phyloP scores from a whole-genome alignment of 1,140 invertebrate species.

The Ptiloglossa arizonensis region DNA sequence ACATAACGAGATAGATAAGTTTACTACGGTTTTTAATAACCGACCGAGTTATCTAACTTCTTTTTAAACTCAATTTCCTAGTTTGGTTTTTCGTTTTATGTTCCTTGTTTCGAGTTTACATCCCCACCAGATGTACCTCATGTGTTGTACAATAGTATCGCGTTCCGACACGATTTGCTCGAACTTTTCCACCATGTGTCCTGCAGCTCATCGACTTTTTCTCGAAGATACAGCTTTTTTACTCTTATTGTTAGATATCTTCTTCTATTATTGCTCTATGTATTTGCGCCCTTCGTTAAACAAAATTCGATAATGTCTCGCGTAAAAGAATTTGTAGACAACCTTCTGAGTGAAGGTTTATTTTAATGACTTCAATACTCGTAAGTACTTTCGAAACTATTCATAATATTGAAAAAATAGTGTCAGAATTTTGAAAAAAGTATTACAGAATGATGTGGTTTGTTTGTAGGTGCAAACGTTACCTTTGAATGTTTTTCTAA shows the following conservation, averaged over 20 bases:
- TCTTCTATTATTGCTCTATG: background rate
- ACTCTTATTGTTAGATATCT: too few species aligned
- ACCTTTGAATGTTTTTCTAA: too few species aligned
- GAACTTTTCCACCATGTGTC: conserved; percentile 35
- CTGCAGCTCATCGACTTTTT: background rate
- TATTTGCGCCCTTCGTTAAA: background rate
- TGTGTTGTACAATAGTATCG: conserved; percentile 41
- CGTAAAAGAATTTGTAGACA: too few species aligned
- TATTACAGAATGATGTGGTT: too few species aligned
- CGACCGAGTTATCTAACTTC: background rate
- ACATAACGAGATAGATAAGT: conserved; percentile 17
- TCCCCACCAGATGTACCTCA: conserved; percentile 48
- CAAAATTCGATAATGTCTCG: conserved; percentile 3
- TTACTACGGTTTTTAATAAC: conserved; percentile 30
- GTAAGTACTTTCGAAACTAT: too few species aligned
- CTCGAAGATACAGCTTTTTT: background rate
- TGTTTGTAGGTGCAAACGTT: too few species aligned
- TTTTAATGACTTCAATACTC: too few species aligned
- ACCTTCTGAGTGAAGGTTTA: too few species aligned
- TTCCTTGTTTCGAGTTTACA: conserved; percentile 22
- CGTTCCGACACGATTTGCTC: background rate
- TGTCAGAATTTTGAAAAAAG: too few species aligned
- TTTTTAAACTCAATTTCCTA: conserved; percentile 15
- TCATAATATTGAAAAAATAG: too few species aligned
- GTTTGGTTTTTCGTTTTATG: conserved; percentile 6